A percentile compares a stretch with the other conserved stretches of the same genome.
These are phyloP conservation scores for Desmophyllum pertusum DNA, from an alignment of 92 coral and sea anemone genomes.

Conservation along the genomic window DNA sequence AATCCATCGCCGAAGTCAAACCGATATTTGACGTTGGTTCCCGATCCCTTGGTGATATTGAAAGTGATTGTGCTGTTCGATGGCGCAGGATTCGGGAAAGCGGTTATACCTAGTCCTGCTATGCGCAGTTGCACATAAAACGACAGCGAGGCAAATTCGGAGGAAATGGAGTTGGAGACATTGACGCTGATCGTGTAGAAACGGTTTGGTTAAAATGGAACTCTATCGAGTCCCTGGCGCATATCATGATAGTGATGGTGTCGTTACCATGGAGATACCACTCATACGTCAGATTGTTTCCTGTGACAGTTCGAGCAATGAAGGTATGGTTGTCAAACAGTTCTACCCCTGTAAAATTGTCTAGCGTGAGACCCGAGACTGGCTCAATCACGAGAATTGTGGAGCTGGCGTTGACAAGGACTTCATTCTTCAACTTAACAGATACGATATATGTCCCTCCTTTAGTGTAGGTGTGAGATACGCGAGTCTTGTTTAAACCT, in stretches of 20 bases:
- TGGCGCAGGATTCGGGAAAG: slow-evolving; percentile 87
- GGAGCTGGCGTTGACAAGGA: slow-evolving; percentile 17
- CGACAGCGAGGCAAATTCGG: slow-evolving; percentile 33
- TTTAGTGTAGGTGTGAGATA: slow-evolving; percentile 57
- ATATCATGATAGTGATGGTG: slow-evolving; percentile 38
- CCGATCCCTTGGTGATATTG: slow-evolving; percentile 72
- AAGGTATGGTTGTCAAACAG: slow-evolving; percentile 67
- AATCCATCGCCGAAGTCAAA: slow-evolving; percentile 85
- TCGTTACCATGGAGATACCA: slow-evolving; percentile 63
- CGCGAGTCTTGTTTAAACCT: slow-evolving; percentile 30
- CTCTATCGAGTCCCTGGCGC: slow-evolving; percentile 49
- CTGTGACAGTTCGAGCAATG: slow-evolving; percentile 57
- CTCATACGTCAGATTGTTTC: slow-evolving; percentile 81
- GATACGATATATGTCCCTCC: slow-evolving; percentile 62
- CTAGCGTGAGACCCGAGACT: slow-evolving; percentile 61
- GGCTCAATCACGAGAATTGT: slow-evolving; percentile 72
- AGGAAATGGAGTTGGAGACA: slow-evolving; percentile 82
- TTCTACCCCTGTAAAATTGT: slow-evolving; percentile 70
- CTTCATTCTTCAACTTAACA: slow-evolving; percentile 41
- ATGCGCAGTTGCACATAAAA: slow-evolving; percentile 79
- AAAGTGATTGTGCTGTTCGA: slow-evolving; percentile 74
- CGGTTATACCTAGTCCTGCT: slow-evolving; percentile 63
- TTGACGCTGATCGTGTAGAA: slow-evolving; percentile 62
- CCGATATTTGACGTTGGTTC: slow-evolving; percentile 71
- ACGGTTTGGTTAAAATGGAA: slow-evolving; percentile 62